Conservation (phyloP, 2,113 vertebrate genomes). For the Thamnophis sirtalis region DNA sequence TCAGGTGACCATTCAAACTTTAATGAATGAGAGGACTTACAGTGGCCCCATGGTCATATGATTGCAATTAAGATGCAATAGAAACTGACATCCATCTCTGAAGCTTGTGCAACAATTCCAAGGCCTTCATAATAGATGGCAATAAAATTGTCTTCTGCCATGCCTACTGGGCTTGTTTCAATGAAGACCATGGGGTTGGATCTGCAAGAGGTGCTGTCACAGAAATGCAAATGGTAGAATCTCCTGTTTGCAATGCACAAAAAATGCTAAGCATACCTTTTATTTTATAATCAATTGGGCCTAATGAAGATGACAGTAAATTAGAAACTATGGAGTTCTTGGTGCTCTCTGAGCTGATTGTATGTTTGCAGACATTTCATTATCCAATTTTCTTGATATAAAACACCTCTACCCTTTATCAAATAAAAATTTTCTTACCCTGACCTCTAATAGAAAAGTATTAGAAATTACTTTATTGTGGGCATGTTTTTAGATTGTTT, state of each 20-base stretch:
- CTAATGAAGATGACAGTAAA: neutral
- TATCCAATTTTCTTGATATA: neutral
- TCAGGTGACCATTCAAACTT: neutral
- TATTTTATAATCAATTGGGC: neutral
- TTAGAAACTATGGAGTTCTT: neutral
- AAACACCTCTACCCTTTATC: neutral
- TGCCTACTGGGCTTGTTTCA: neutral
- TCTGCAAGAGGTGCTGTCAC: neutral
- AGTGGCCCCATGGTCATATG: neutral
- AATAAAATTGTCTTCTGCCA: neutral
- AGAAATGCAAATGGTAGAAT: neutral
- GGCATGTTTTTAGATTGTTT: slow-evolving; percentile 20
- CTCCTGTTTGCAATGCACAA: neutral
- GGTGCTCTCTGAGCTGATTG: neutral
- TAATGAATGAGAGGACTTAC: neutral
- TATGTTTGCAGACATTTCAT: neutral
- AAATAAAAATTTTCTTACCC: slow-evolving; percentile 22
- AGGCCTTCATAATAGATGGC: neutral
- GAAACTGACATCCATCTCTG: neutral
- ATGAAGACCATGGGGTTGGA: neutral
- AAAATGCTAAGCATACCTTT: neutral
- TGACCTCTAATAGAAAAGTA: neutral
- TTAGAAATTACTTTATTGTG: slow-evolving; percentile 1
- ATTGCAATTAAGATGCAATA: neutral
- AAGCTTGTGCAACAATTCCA: neutral